Conservation (phyloP, 2,888 invertebrate species). For the Brenthis daphne region DNA sequence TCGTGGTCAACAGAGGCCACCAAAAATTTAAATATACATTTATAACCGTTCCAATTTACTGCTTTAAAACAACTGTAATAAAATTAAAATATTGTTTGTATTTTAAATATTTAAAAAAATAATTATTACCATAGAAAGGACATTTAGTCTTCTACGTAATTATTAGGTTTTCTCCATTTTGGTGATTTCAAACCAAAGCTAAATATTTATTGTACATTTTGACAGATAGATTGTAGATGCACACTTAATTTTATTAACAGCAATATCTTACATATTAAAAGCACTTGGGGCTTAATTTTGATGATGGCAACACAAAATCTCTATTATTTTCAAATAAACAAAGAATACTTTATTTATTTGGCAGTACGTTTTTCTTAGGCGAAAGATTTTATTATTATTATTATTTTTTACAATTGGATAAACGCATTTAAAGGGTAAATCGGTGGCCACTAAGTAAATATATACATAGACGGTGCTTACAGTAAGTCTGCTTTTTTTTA, state of each 20-base stretch:
- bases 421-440: no score
- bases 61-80: not conserved
- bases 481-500: no score
- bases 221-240: conserved; percentile 2
- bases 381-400: no score
- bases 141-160: not conserved
- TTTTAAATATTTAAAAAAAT: not conserved
- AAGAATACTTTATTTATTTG: no score
- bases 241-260: conserved; percentile 17
- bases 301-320: conserved; percentile 31
- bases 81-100: not conserved
- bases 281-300: conserved; percentile 50
- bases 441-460: no score
- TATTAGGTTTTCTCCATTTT: no score
- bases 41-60: not conserved
- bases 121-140: not conserved
- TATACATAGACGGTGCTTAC: no score
- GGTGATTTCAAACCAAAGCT: no score
- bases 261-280: conserved; percentile 32
- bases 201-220: no score
- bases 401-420: no score
- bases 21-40: not conserved
- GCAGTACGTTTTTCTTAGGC: no score
- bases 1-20: not conserved
- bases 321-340: no score